Evolutionary conservation across 2,113 vertebrate genomes (phyloP).

Genomic region (Fukomys damarensis): DNA sequence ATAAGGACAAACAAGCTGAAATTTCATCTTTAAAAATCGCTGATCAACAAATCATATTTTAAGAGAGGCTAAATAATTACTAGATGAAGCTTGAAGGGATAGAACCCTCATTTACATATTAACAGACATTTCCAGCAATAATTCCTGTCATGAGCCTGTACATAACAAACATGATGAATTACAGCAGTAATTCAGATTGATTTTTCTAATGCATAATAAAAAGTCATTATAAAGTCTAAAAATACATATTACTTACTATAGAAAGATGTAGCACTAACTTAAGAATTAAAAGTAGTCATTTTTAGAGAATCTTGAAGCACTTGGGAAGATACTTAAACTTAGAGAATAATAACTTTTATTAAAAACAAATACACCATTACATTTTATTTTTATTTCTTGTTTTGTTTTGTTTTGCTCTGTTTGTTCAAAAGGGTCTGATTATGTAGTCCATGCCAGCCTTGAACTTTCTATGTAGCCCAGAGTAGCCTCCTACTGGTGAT

Average conservation of each 20-base stretch:
- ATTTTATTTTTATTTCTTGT: neutral
- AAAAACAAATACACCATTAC: neutral
- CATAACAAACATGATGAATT: conserved; percentile 83
- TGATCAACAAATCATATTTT: conserved; percentile 87
- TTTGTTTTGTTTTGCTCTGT: neutral
- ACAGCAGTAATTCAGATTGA: conserved; percentile 60
- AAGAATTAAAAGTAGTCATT: neutral
- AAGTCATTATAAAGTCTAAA: neutral
- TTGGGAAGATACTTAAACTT: neutral
- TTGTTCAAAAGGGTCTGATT: neutral
- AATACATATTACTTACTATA: neutral
- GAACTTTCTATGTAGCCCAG: too few relatives aligned
- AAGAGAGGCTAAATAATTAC: conserved; percentile 86
- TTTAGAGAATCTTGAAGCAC: neutral
- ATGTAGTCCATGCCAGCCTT: neutral
- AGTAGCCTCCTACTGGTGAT: neutral
- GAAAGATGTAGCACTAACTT: neutral
- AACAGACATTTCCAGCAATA: conserved; percentile 84
- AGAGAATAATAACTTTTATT: neutral
- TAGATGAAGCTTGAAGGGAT: conserved; percentile 78
- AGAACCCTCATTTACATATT: conserved; percentile 83
- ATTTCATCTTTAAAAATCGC: conserved; percentile 84
- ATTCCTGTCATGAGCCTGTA: conserved; percentile 81
- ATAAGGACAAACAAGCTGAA: conserved; percentile 85
- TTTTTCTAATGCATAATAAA: conserved; percentile 69